These are phyloP conservation scores for Gymnopithys bicolor DNA, from an alignment of 2,797 vertebrate genomes.

Conservation along the genomic window DNA sequence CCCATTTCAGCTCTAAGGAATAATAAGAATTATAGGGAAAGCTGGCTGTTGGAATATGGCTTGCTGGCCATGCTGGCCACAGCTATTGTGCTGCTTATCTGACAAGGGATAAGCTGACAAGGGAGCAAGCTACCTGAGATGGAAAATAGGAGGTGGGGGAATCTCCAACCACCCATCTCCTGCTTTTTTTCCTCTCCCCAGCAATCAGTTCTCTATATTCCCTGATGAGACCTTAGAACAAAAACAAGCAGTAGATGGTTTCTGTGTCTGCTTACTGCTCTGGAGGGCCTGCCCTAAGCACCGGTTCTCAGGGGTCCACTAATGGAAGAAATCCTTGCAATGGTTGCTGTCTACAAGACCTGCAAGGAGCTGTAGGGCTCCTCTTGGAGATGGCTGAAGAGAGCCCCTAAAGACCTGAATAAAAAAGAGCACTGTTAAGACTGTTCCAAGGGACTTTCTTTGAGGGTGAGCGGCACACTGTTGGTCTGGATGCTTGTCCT, in stretches of 20 bases:
- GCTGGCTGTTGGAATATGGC: background rate
- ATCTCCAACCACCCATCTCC: background rate
- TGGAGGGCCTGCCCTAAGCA: background rate
- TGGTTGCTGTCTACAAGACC: background rate
- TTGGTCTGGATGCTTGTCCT: background rate
- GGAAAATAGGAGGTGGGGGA: background rate
- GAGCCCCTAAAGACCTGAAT: background rate
- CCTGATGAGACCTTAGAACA: background rate
- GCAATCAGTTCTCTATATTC: background rate
- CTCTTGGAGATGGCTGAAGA: background rate
- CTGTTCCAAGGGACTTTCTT: background rate
- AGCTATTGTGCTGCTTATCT: rapidly evolving
- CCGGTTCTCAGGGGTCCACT: background rate
- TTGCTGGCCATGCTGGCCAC: background rate
- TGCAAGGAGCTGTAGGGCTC: background rate
- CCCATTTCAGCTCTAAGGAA: constrained; percentile 31
- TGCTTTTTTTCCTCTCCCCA: background rate
- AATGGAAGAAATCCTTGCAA: constrained; percentile 9
- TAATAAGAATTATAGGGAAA: constrained; percentile 39
- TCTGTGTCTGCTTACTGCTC: background rate
- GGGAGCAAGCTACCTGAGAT: background rate
- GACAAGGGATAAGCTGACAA: background rate
- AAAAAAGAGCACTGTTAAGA: background rate
- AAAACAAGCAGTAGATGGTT: background rate
- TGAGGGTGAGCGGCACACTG: background rate